Percentiles rank a stretch among this genome's conserved stretches.
Conservation (phyloP, 2,113 vertebrate species). For the Pandion haliaetus region DNA sequence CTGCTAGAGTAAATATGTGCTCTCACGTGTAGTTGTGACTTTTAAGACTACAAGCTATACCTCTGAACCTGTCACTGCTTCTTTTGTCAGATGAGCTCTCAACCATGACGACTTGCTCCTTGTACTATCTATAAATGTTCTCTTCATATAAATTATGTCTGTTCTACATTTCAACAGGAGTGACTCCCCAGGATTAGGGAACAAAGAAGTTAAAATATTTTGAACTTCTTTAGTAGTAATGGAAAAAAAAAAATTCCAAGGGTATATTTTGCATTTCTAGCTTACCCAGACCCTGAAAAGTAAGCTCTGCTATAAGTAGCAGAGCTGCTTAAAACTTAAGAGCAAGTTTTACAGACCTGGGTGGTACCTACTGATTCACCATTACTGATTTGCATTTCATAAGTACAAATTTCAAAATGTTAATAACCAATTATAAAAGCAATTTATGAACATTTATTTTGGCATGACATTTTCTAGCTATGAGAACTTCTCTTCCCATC, state of each 20-base stretch:
- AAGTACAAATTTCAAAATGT: neutral
- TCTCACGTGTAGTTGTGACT: neutral
- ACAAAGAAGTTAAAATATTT: neutral
- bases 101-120: neutral
- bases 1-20: neutral
- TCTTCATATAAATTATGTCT: neutral
- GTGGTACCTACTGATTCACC: neutral
- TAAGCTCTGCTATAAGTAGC: neutral
- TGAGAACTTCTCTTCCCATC: fast-evolving
- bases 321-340: neutral
- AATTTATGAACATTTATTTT: neutral
- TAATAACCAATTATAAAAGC: neutral
- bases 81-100: neutral
- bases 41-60: neutral
- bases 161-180: neutral
- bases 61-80: neutral
- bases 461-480: neutral
- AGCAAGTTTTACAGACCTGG: neutral
- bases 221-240: neutral
- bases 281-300: neutral
- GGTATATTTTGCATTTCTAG: neutral
- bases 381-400: neutral
- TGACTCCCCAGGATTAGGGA: neutral
- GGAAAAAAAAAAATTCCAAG: fast-evolving
- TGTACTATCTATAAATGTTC: neutral